phyloP scores from a whole-genome alignment of 2,888 invertebrate genomes.

The Drosophila anomelani region DNA sequence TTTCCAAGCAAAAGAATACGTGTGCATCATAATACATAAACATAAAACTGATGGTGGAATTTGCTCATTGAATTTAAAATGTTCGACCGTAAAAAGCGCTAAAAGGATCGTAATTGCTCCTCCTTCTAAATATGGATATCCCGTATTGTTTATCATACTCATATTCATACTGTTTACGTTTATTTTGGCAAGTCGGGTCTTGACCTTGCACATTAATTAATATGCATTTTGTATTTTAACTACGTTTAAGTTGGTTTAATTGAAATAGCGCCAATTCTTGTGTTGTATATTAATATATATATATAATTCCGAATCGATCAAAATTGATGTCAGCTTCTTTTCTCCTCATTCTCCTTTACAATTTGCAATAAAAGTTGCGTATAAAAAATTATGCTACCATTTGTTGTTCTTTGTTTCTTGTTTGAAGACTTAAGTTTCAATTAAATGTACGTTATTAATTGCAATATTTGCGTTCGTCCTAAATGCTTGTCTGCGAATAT shows the following conservation, averaged over 20 bases:
- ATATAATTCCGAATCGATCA: slow-evolving; percentile 57
- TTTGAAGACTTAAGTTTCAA: slow-evolving; percentile 65
- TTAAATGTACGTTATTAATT: slow-evolving; percentile 52
- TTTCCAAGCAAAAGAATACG: slow-evolving; percentile 48
- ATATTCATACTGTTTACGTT: slow-evolving; percentile 40
- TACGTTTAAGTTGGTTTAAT: slow-evolving; percentile 63
- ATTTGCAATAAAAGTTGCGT: slow-evolving; percentile 76
- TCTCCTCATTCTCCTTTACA: slow-evolving; percentile 56
- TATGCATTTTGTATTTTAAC: slow-evolving; percentile 58
- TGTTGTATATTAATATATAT: slow-evolving; percentile 47
- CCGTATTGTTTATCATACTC: slow-evolving; percentile 55
- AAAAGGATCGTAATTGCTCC: slow-evolving; percentile 12
- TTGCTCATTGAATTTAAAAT: slow-evolving; percentile 40
- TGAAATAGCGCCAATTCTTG: slow-evolving; percentile 75
- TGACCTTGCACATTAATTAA: slow-evolving; percentile 47
- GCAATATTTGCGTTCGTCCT: slow-evolving; percentile 58
- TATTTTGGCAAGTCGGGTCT: slow-evolving; percentile 49
- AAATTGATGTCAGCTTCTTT: slow-evolving; percentile 51
- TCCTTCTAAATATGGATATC: slow-evolving; percentile 37
- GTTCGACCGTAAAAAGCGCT: slow-evolving; percentile 24
- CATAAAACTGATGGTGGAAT: slow-evolving; percentile 55
- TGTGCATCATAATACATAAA: slow-evolving; percentile 23
- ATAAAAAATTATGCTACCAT: slow-evolving; percentile 77
- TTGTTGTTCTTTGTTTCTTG: slow-evolving; percentile 35
- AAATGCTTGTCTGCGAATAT: slow-evolving; percentile 78